These are phyloP conservation scores for Hiodon alosoides DNA, from an alignment of 2,113 vertebrate species.

Conservation along the genomic window DNA sequence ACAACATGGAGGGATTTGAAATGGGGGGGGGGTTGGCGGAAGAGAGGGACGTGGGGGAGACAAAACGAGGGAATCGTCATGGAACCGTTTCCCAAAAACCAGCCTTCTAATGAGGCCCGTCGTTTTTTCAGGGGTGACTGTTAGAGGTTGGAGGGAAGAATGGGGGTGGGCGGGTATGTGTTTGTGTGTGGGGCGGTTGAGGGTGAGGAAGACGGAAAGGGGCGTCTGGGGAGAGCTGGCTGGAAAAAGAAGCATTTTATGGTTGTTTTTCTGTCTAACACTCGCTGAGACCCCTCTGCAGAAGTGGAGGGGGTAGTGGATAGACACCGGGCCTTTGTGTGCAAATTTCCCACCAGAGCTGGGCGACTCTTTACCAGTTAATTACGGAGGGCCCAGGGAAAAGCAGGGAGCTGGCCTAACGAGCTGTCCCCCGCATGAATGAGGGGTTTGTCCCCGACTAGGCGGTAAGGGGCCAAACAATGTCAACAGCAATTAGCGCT, in stretches of 20 bases:
- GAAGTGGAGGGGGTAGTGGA: constrained; percentile 17
- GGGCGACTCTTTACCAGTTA: constrained; percentile 80
- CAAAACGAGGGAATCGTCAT: constrained; percentile 63
- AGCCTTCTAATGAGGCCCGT: constrained; percentile 73
- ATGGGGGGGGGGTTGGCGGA: constrained; percentile 19
- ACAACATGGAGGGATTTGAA: constrained; percentile 28
- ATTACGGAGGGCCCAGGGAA: constrained; percentile 84
- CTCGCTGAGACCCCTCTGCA: constrained; percentile 32
- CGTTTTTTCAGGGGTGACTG: constrained; percentile 43
- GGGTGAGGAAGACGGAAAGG: constrained; percentile 21
- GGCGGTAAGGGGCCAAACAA: constrained; percentile 73
- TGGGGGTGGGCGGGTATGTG: constrained; percentile 21
- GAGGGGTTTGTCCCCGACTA: constrained; percentile 88
- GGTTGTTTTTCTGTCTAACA: constrained; percentile 39
- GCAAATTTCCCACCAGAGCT: constrained; percentile 91
- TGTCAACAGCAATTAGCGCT: constrained; percentile 84
- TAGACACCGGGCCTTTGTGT: constrained; percentile 85
- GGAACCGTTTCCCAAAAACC: constrained; percentile 73
- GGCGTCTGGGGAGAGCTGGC: no score
- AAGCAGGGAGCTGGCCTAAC: constrained; percentile 74
- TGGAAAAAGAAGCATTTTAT: constrained; percentile 4
- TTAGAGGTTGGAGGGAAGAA: background rate
- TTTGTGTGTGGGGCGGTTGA: constrained; percentile 4
- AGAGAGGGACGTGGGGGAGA: constrained; percentile 33
- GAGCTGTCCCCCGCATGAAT: constrained; percentile 82